These are phyloP conservation scores for Colostygia pectinataria DNA, from an alignment of 2,888 invertebrate species.

Conservation along the genomic window DNA sequence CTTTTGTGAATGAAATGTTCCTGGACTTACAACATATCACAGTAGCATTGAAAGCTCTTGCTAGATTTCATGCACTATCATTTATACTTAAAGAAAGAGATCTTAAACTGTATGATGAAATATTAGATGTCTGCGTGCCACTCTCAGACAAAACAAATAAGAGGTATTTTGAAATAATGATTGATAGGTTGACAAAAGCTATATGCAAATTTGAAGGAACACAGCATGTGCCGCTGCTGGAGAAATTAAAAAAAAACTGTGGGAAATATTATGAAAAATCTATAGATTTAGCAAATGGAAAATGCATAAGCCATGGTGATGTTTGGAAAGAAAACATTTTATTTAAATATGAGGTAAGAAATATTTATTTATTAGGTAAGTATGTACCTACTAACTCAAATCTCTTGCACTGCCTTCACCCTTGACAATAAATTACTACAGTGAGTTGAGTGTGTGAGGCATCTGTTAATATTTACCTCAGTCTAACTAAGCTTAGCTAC, in stretches of 20 bases:
- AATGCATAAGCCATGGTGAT: constrained; percentile 72
- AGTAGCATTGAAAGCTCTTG: constrained; percentile 57
- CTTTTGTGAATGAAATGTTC: constrained; percentile 50
- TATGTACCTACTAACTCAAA: no score
- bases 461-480: no score
- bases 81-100: constrained; percentile 54
- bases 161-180: constrained; percentile 61
- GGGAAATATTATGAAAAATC: constrained; percentile 41
- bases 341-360: constrained; percentile 64
- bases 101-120: constrained; percentile 44
- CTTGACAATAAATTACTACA: no score
- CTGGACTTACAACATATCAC: constrained; percentile 60
- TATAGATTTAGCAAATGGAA: constrained; percentile 40
- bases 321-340: constrained; percentile 77
- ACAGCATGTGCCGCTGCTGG: constrained; percentile 48
- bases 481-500: no score
- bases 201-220: constrained; percentile 52
- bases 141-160: constrained; percentile 53
- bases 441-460: no score
- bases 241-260: constrained; percentile 50
- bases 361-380: no score
- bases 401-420: no score
- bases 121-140: constrained; percentile 54
- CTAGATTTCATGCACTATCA: constrained; percentile 67
- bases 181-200: constrained; percentile 64